A percentile compares a stretch with the other conserved stretches of the same genome.
phyloP scores from a whole-genome alignment of 2,113 vertebrate genomes.

The Carassius carassius region DNA sequence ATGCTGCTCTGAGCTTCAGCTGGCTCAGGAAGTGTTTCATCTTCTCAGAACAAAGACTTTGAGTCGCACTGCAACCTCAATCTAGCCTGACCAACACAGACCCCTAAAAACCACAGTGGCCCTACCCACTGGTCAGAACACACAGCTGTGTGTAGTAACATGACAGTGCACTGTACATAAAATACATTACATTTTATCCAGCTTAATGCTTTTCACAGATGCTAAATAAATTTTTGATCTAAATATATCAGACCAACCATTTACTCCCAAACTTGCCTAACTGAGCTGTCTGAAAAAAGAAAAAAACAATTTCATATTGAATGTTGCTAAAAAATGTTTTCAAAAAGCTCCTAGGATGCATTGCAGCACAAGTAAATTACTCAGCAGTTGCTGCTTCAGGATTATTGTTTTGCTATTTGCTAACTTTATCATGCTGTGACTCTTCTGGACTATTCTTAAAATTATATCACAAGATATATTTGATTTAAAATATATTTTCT shows the following conservation, averaged over 20 bases:
- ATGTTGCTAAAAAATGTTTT: background rate
- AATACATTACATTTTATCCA: too few species aligned
- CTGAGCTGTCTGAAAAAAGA: background rate
- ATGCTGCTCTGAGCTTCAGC: constrained; percentile 23
- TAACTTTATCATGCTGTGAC: background rate
- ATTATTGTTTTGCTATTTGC: background rate
- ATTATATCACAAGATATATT: background rate
- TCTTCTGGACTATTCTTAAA: background rate
- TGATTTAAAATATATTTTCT: background rate
- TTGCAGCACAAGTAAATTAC: background rate
- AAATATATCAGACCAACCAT: background rate
- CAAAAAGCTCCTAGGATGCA: background rate
- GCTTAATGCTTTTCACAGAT: background rate
- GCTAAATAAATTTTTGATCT: background rate
- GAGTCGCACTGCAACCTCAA: constrained; percentile 15
- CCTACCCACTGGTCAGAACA: background rate
- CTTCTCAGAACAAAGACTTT: constrained; percentile 47
- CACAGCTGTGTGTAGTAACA: constrained; percentile 34
- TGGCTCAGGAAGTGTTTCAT: constrained; percentile 50
- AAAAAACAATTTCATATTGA: background rate
- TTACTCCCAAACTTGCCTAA: background rate
- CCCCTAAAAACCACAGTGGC: background rate
- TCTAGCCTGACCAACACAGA: background rate
- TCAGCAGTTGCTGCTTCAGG: background rate
- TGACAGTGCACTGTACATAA: background rate